Evolutionary conservation across 2,888 invertebrate species (phyloP).

Genomic region (Sabellastarte sp.): DNA sequence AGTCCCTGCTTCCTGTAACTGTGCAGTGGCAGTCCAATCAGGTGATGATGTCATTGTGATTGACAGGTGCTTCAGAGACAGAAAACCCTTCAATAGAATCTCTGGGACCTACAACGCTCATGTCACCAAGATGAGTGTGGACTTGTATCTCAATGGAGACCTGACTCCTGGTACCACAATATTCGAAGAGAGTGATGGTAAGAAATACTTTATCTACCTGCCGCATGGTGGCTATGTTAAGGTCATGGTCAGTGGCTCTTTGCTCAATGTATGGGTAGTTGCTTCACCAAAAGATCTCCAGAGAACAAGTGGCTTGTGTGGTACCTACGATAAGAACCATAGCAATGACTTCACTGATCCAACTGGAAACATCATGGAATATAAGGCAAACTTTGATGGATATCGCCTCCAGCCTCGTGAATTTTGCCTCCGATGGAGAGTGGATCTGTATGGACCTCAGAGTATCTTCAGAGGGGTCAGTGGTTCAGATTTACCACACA

Average conservation of each 20-base stretch:
- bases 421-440: slow-evolving; percentile 37
- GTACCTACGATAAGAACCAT: slow-evolving; percentile 16
- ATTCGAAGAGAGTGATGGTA: slow-evolving; percentile 16
- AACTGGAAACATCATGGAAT: slow-evolving; percentile 8
- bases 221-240: slow-evolving; percentile 21
- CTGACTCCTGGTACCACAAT: slow-evolving; percentile 21
- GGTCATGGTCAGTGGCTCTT: slow-evolving; percentile 6
- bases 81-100: background rate
- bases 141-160: slow-evolving; percentile 20
- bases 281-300: slow-evolving; percentile 17
- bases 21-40: slow-evolving; percentile 28
- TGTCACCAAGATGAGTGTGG: background rate
- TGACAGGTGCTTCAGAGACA: slow-evolving; percentile 17
- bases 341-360: slow-evolving; percentile 20
- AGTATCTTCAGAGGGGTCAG: slow-evolving; percentile 16
- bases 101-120: background rate
- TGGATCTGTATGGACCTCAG: slow-evolving; percentile 1
- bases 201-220: slow-evolving; percentile 17
- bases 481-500: background rate
- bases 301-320: slow-evolving; percentile 20
- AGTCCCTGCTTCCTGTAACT: slow-evolving; percentile 30
- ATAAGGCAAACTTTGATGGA: background rate
- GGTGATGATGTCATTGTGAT: slow-evolving; percentile 32
- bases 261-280: slow-evolving; percentile 21
- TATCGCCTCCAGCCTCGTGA: slow-evolving; percentile 18